phyloP scores from a whole-genome alignment of 2,888 invertebrate species.

The Watsonalla cultraria region DNA sequence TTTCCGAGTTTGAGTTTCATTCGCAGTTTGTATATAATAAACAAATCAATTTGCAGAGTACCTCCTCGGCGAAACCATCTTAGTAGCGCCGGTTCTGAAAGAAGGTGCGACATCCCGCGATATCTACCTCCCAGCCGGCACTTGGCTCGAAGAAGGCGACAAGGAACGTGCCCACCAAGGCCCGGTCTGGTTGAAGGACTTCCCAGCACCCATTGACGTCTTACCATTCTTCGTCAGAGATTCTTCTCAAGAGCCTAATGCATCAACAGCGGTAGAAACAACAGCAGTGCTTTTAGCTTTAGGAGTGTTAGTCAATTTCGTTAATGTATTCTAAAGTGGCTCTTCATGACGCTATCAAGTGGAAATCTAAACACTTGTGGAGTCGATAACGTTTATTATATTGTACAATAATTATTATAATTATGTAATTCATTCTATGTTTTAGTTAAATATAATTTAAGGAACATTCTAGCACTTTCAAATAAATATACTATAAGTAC shows the following conservation, averaged over 20 bases:
- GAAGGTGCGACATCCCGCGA: constrained; percentile 80
- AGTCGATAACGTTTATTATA: background rate
- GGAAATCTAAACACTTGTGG: too few species aligned
- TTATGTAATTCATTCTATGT: too few species aligned
- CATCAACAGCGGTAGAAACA: constrained; percentile 22
- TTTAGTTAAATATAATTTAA: too few species aligned
- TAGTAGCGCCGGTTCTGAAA: constrained; percentile 87
- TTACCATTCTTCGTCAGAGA: constrained; percentile 83
- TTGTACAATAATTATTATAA: too few species aligned
- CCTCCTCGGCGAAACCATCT: constrained; percentile 85
- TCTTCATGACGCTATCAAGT: too few species aligned
- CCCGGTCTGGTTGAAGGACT: constrained; percentile 80
- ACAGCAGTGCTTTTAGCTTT: constrained; percentile 33
- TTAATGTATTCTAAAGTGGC: constrained; percentile 4
- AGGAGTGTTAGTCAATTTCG: constrained; percentile 26
- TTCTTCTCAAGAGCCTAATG: constrained; percentile 11
- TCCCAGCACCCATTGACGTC: constrained; percentile 82
- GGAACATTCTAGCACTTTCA: too few species aligned
- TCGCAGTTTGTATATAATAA: too few species aligned
- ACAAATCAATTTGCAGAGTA: constrained; percentile 88
- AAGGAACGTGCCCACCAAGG: constrained; percentile 66
- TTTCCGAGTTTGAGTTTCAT: too few species aligned
- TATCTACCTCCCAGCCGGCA: constrained; percentile 87
- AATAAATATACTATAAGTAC: too few species aligned
- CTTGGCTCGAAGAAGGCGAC: constrained; percentile 83